These are phyloP conservation scores for Peromyscus eremicus DNA, from an alignment of 2,797 vertebrate genomes.

Conservation along the genomic window DNA sequence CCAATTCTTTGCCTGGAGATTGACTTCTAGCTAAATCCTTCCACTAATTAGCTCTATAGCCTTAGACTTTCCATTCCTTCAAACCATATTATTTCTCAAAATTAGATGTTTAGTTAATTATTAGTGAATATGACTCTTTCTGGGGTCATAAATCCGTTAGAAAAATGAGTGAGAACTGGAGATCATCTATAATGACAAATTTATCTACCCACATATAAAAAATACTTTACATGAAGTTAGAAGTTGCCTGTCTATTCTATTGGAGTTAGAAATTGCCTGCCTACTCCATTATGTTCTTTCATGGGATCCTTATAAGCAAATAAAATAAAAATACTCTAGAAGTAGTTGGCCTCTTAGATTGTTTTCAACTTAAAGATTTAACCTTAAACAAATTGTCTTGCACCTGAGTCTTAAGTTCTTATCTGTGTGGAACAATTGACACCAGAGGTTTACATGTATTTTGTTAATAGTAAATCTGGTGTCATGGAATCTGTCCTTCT, in stretches of 20 bases:
- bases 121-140: background rate
- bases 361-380: constrained; percentile 42
- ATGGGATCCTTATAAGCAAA: background rate
- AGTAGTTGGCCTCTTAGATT: background rate
- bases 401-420: background rate
- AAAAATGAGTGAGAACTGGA: background rate
- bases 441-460: background rate
- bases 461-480: background rate
- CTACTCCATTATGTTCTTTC: background rate
- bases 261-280: background rate
- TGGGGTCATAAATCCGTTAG: background rate
- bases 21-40: background rate
- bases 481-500: background rate
- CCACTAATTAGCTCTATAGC: background rate
- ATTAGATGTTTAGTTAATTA: background rate
- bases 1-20: background rate
- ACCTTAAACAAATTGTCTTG: background rate
- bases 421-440: background rate
- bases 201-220: background rate
- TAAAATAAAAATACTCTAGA: background rate
- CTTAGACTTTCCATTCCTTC: background rate
- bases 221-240: background rate
- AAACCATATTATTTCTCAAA: background rate
- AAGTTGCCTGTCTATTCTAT: background rate
- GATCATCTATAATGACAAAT: background rate